These are phyloP conservation scores for Cheilosia variabilis DNA, from an alignment of 2,888 invertebrate genomes.

Conservation along the genomic window DNA sequence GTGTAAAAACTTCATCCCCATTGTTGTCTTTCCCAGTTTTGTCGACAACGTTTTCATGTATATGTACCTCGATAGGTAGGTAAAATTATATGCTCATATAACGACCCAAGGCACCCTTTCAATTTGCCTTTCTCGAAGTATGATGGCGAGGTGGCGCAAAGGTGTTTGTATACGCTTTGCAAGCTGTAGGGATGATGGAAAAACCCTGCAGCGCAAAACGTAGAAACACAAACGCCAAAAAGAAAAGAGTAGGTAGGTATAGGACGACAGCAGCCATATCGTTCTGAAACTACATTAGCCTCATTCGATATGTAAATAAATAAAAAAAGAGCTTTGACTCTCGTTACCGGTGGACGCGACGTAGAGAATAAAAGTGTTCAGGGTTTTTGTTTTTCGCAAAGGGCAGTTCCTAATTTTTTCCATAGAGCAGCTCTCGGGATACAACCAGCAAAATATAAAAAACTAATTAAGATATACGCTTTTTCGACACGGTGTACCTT, in stretches of 20 bases:
- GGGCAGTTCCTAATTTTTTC: background rate
- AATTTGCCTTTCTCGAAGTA: background rate
- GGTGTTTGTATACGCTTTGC: background rate
- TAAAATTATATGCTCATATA: background rate
- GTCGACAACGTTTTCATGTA: background rate
- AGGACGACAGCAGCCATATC: slow-evolving; percentile 2
- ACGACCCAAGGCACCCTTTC: background rate
- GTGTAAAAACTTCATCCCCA: slow-evolving; percentile 1
- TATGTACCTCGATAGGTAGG: background rate
- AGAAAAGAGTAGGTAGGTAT: background rate
- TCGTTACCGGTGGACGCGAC: background rate
- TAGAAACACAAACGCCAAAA: background rate
- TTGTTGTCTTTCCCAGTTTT: background rate
- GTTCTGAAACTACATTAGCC: background rate
- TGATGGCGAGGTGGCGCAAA: background rate
- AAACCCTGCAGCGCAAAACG: background rate
- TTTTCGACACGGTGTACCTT: slow-evolving; percentile 32
- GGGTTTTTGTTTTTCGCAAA: background rate
- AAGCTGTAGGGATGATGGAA: background rate
- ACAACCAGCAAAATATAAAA: slow-evolving; percentile 37
- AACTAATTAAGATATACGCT: slow-evolving; percentile 64
- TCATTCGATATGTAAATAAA: slow-evolving; percentile 48
- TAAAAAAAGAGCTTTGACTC: slow-evolving; percentile 3
- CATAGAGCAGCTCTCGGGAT: slow-evolving; percentile 18
- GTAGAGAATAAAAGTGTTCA: slow-evolving; percentile 12